Conservation (phyloP, 2,888 invertebrate genomes). For the Ormyrus labotus region DNA sequence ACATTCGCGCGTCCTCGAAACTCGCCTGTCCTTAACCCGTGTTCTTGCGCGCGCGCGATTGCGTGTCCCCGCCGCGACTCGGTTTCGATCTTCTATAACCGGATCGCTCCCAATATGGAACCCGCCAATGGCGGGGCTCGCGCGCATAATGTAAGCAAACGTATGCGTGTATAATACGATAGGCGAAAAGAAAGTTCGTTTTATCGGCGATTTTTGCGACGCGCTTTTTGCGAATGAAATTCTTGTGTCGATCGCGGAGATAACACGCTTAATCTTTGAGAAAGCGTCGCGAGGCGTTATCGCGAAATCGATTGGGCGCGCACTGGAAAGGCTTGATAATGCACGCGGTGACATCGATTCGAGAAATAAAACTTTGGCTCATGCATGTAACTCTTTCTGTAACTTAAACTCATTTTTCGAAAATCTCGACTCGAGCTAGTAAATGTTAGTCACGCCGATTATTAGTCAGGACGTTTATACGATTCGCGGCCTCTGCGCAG, state of each 20-base stretch:
- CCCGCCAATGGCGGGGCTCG: background rate
- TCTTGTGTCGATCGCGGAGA: slow-evolving; percentile 3
- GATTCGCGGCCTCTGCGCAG: background rate
- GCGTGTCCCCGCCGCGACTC: background rate
- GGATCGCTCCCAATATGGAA: slow-evolving; percentile 62
- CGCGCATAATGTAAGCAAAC: background rate
- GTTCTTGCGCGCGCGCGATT: background rate
- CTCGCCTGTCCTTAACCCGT: slow-evolving; percentile 43
- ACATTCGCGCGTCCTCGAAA: slow-evolving; percentile 20
- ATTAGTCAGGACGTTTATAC: slow-evolving; percentile 13
- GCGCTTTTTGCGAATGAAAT: background rate
- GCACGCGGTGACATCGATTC: too few relatives aligned
- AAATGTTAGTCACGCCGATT: too few relatives aligned
- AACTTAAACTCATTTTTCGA: too few relatives aligned
- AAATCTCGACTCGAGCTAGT: too few relatives aligned
- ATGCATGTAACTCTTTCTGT: background rate
- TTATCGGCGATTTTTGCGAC: background rate
- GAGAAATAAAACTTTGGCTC: background rate
- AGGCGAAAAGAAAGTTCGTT: background rate
- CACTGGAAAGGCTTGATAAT: background rate
- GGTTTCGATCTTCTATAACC: slow-evolving; percentile 57
- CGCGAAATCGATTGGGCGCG: slow-evolving; percentile 16
- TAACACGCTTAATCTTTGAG: slow-evolving; percentile 25
- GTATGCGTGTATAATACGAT: background rate
- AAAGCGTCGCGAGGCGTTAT: slow-evolving; percentile 11